Evolutionary conservation across 2,888 invertebrate species (phyloP).

Genomic region (Drosophila paramelanica): DNA sequence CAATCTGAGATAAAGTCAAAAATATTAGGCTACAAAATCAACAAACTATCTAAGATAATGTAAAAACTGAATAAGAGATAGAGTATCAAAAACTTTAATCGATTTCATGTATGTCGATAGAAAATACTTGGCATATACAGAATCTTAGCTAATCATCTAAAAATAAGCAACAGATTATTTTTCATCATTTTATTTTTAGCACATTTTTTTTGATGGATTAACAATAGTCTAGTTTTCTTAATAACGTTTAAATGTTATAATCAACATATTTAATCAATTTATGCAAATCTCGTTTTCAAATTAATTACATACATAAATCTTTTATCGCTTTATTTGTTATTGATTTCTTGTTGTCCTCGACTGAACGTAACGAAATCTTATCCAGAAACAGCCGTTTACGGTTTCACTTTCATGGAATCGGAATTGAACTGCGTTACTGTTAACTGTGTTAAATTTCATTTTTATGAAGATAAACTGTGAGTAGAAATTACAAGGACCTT

Average conservation of each 20-base stretch:
- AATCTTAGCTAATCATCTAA: background rate
- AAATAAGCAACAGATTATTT: background rate
- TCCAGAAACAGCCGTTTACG: slow-evolving; percentile 22
- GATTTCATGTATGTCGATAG: too few relatives aligned
- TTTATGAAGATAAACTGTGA: too few relatives aligned
- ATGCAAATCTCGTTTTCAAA: slow-evolving; percentile 8
- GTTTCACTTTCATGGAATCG: slow-evolving; percentile 37
- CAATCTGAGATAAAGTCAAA: background rate
- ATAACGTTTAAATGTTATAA: background rate
- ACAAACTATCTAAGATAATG: background rate
- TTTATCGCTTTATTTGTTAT: slow-evolving; percentile 1
- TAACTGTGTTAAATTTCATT: slow-evolving; percentile 10
- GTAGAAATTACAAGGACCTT: background rate
- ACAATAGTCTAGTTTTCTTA: background rate
- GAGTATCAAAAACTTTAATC: background rate
- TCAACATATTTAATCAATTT: background rate
- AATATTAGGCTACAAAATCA: background rate
- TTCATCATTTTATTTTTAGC: background rate
- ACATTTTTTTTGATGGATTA: background rate
- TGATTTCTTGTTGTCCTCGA: slow-evolving; percentile 1
- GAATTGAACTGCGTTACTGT: background rate
- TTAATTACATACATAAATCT: slow-evolving; percentile 4
- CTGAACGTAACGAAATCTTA: background rate
- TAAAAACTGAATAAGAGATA: background rate
- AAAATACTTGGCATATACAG: too few relatives aligned